Conservation (phyloP, 2,888 invertebrate species). For the Venusia cambrica region DNA sequence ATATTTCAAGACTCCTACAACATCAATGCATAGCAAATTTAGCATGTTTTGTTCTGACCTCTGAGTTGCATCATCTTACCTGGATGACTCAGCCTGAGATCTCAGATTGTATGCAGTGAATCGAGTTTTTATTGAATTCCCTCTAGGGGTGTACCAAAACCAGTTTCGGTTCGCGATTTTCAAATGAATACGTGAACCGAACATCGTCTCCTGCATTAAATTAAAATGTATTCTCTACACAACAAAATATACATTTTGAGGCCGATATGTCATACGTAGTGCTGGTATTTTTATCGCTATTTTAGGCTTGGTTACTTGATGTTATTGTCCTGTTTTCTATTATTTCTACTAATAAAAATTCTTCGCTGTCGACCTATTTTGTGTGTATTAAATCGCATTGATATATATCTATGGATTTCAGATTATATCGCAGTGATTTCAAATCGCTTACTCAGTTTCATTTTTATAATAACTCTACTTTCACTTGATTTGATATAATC, state of each 20-base stretch:
- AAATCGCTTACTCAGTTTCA: conserved; percentile 30
- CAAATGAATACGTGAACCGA: too few relatives aligned
- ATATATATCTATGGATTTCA: conserved; percentile 17
- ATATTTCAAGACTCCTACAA: conserved; percentile 25
- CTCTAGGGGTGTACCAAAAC: conserved; percentile 11
- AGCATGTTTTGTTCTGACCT: conserved; percentile 26
- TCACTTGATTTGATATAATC: conserved; percentile 42
- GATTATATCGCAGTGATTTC: conserved; percentile 33
- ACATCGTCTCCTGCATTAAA: too few relatives aligned
- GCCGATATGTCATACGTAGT: too few relatives aligned
- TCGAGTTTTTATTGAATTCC: conserved; percentile 14
- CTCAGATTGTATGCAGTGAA: conserved; percentile 10
- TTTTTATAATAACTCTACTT: conserved; percentile 32
- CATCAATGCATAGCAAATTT: conserved; percentile 23
- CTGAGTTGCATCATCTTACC: conserved; percentile 28
- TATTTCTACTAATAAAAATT: too few relatives aligned
- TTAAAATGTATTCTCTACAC: too few relatives aligned
- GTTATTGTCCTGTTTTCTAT: too few relatives aligned
- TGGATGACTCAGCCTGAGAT: conserved; percentile 25
- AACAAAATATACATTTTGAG: too few relatives aligned
- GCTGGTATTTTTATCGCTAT: too few relatives aligned
- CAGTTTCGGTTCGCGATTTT: conserved; percentile 7
- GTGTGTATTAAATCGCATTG: too few relatives aligned
- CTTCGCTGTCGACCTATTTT: too few relatives aligned
- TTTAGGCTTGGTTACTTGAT: too few relatives aligned